These are phyloP conservation scores for Ormia ochracea DNA, from an alignment of 2,888 invertebrate genomes.

Conservation along the genomic window DNA sequence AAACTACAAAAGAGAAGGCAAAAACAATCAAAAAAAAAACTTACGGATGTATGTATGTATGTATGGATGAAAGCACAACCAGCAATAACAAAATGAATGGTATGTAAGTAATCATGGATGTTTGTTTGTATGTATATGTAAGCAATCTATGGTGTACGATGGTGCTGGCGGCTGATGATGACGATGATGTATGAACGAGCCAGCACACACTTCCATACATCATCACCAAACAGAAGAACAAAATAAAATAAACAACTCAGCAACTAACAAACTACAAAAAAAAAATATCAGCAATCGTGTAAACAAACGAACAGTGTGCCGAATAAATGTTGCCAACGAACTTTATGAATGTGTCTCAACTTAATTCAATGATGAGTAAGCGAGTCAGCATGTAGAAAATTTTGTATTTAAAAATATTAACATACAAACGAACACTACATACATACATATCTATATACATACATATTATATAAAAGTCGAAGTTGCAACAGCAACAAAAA, in stretches of 20 bases:
- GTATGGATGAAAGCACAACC: not conserved
- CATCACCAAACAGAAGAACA: conserved; percentile 2
- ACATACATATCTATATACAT: not conserved
- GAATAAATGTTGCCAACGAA: conserved; percentile 26
- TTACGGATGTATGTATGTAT: not conserved
- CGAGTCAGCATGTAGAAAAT: conserved; percentile 46
- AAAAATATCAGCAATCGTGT: not conserved
- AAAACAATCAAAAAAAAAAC: conserved; percentile 5
- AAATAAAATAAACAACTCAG: conserved; percentile 5
- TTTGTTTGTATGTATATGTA: not conserved
- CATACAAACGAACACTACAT: too few species aligned
- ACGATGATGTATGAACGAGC: conserved; percentile 21
- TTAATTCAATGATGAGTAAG: conserved; percentile 46
- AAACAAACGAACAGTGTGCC: not conserved
- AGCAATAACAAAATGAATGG: not conserved
- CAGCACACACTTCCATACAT: not conserved
- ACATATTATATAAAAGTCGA: not conserved
- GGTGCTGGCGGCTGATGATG: conserved; percentile 31
- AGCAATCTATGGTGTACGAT: too few species aligned
- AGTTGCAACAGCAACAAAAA: not conserved
- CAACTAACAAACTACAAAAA: not conserved
- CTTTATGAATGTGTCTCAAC: conserved; percentile 28
- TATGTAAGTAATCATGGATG: not conserved
- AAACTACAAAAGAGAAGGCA: conserved; percentile 4
- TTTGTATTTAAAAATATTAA: not conserved